Conservation (phyloP, 1,140 invertebrate species). For the Apis laboriosa region DNA sequence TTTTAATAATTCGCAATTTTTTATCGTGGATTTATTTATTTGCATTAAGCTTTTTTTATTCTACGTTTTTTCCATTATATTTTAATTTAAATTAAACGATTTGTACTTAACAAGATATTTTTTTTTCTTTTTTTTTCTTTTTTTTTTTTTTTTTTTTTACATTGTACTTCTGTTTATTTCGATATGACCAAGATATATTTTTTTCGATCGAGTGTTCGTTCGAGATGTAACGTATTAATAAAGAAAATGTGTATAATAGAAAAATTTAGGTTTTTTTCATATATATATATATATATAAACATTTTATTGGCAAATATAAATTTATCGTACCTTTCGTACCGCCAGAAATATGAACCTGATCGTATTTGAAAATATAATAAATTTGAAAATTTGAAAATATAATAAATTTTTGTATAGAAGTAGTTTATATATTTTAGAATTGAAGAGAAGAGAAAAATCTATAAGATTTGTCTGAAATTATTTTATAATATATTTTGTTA, state of each 20-base stretch:
- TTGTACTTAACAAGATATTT: constrained; percentile 59
- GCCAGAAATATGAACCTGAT: background rate
- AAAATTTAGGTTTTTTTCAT: background rate
- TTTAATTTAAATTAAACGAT: constrained; percentile 28
- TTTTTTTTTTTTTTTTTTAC: constrained; percentile 32
- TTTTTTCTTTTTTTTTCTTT: constrained; percentile 30
- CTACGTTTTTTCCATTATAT: background rate
- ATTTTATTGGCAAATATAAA: background rate
- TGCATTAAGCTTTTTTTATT: too few relatives aligned
- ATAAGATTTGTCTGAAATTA: too few relatives aligned
- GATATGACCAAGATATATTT: background rate
- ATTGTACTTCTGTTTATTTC: constrained; percentile 5
- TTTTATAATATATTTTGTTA: too few relatives aligned
- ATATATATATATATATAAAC: background rate
- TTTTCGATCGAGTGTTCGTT: background rate
- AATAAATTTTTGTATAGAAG: too few relatives aligned
- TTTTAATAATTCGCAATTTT: background rate
- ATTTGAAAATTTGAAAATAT: background rate
- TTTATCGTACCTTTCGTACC: background rate
- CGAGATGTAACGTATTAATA: background rate
- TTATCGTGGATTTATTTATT: background rate
- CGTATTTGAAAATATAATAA: background rate
- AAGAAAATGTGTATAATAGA: background rate
- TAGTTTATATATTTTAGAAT: too few relatives aligned
- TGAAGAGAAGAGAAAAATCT: too few relatives aligned